These are phyloP conservation scores for Trachythela sp. DNA, from an alignment of 64 coral and sea anemone genomes.

Conservation along the genomic window DNA sequence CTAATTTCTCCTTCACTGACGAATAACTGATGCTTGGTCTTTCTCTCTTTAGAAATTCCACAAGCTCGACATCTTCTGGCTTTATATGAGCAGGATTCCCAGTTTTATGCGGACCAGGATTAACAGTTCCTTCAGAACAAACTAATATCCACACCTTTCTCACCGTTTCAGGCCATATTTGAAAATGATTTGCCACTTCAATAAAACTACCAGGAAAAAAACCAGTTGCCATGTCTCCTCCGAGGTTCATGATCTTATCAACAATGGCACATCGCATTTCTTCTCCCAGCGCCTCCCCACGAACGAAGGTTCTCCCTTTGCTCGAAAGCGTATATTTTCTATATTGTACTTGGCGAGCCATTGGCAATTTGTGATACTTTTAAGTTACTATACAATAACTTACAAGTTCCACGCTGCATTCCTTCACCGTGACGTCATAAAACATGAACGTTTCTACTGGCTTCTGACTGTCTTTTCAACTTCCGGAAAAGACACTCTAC, in stretches of 20 bases:
- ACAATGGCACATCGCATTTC: constrained; percentile 4
- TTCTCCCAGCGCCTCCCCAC: not conserved
- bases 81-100: constrained; percentile 6
- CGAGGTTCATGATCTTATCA: not conserved
- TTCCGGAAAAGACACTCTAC: constrained; percentile 24
- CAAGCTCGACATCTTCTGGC: not conserved
- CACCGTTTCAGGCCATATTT: not conserved
- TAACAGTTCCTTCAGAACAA: not conserved
- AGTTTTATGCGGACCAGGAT: not conserved
- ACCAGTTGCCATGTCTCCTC: not conserved
- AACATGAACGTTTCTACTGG: not conserved
- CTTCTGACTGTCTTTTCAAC: not conserved
- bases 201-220: constrained; percentile 18
- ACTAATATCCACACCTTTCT: constrained; percentile 10
- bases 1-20: not conserved
- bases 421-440: not conserved
- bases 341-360: not conserved
- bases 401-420: not conserved
- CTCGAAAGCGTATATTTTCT: not conserved
- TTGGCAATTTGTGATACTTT: not conserved
- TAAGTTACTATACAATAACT: not conserved
- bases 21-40: not conserved
- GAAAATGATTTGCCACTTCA: not conserved
- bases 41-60: constrained; percentile 9
- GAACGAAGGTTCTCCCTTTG: constrained; percentile 1